Evolutionary conservation across 2,888 invertebrate genomes (phyloP).

Genomic region (Drosophila pseudotalamancana): DNA sequence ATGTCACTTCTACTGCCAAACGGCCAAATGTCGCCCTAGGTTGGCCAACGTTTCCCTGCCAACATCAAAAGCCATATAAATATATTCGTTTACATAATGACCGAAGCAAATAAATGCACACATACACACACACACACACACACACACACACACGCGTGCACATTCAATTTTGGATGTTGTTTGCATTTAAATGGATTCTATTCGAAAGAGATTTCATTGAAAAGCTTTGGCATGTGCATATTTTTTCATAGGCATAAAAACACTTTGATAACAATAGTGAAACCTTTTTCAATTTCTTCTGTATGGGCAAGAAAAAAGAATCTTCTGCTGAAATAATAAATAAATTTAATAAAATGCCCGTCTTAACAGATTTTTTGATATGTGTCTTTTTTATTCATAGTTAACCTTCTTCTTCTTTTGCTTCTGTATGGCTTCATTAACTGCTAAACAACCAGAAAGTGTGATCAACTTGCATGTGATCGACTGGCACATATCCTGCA

Average conservation of each 20-base stretch:
- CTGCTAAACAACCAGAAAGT: neutral
- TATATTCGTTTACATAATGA: constrained; percentile 27
- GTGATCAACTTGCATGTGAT: neutral
- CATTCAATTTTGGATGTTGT: constrained; percentile 18
- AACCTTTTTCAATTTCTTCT: neutral
- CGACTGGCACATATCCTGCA: neutral
- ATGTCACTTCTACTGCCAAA: constrained; percentile 38
- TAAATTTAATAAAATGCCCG: neutral
- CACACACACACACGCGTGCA: neutral
- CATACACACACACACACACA: neutral
- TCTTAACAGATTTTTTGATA: neutral
- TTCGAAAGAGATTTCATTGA: constrained; percentile 9
- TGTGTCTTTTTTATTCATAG: neutral
- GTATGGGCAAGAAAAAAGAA: neutral
- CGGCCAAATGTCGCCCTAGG: constrained; percentile 25
- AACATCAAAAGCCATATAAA: constrained; percentile 50
- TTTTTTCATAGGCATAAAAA: too few species aligned
- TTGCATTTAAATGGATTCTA: constrained; percentile 43
- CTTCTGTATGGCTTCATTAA: constrained; percentile 17
- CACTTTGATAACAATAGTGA: neutral
- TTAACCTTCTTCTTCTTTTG: too few species aligned
- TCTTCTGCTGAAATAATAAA: constrained; percentile 2
- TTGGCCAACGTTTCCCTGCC: constrained; percentile 19
- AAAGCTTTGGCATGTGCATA: neutral
- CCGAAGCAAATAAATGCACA: neutral